Evolutionary conservation across 2,797 vertebrate species (phyloP).

Genomic region (Columba guinea): DNA sequence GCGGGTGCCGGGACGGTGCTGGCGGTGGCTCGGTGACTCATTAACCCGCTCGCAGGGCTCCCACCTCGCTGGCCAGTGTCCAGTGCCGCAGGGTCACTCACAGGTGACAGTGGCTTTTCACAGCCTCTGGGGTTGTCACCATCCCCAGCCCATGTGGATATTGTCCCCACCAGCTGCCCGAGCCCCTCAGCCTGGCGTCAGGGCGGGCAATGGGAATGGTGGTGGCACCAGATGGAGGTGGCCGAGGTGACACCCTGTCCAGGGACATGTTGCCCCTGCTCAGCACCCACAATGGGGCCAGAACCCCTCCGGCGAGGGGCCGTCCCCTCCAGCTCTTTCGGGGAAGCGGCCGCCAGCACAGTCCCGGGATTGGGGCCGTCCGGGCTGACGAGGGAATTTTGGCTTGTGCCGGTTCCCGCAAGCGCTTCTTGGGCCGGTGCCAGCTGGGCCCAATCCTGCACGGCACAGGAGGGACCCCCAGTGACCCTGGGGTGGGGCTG

Average conservation of each 20-base stretch:
- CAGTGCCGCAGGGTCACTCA: neutral
- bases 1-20: neutral
- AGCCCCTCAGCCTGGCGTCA: accelerated
- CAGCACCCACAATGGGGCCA: neutral
- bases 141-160: neutral
- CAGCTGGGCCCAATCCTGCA: neutral
- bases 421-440: neutral
- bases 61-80: accelerated
- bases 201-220: accelerated
- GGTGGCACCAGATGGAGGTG: neutral
- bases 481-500: accelerated
- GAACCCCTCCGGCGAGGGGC: accelerated
- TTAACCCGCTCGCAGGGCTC: neutral
- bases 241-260: neutral
- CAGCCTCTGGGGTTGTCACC: accelerated
- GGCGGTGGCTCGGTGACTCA: neutral
- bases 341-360: neutral
- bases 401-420: neutral
- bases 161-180: accelerated
- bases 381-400: neutral
- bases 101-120: neutral
- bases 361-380: neutral
- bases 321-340: accelerated
- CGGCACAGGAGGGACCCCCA: neutral
- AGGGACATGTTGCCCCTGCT: accelerated